Evolutionary conservation across 2,888 invertebrate species (phyloP), one percentile per base, ranked within the genome.

Genomic region (Himalopsyche anomala): DNA sequence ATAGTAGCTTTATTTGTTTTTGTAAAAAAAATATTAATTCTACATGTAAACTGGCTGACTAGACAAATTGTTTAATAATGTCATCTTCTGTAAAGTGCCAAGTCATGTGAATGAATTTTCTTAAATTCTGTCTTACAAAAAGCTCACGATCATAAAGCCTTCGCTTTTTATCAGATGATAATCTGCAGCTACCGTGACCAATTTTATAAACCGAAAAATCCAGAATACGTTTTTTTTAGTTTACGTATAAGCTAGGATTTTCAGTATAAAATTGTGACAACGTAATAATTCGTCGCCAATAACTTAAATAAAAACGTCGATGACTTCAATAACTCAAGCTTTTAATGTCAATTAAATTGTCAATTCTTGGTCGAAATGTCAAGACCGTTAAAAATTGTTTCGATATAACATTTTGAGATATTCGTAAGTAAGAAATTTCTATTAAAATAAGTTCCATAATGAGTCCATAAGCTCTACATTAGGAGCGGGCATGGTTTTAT

Each of bases 191-290:
- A 12, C 28, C 28, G 28, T 69, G 69, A 69, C 69, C 69, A 28
- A 28, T 69, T 69, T 69, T 69, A 69, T 69, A 69, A 69, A 36
- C 69, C 69, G 36, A 69, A 69, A 69, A 69, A 69, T 36, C 69
- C 36, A 0, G 36, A 69, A 69, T 69, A 69, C 8, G n/a, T 5
- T 69, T 69, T 69, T 69, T 69, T 36, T 69, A 69, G 69, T 36
- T 69, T 69, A 1, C 28, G 36, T 36, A 69, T 28, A 69, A 69
- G 69, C 69, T 12, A 36, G 69, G 12, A 69, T 36, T 36, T 36
- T 36, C 8, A 36, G 69, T 69, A 9, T 36, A 36, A 69, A n/a
- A 19, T 69, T 12, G 19, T 9, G 69, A 28, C 11, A 4, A 8
- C 4, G 8, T 5, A 12, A 69, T 36, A 69, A 36, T 69, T 69